A percentile compares a stretch with the other conserved stretches of the same genome.
Evolutionary conservation across 2,888 invertebrate species (phyloP).

Genomic region (Chaitophorus viminalis): DNA sequence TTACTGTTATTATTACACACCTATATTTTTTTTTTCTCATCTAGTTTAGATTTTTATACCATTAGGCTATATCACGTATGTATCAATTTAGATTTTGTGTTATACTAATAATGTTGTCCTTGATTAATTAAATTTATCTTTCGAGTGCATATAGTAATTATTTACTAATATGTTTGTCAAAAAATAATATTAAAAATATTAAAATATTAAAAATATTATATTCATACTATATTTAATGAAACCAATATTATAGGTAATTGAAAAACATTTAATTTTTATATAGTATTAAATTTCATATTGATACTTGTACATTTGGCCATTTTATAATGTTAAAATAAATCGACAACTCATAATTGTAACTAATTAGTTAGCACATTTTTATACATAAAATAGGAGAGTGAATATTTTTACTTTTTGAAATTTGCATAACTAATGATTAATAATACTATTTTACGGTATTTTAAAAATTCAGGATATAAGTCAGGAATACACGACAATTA

Average conservation of each 20-base stretch:
- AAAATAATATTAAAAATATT: too few relatives aligned
- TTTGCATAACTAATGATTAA: neutral
- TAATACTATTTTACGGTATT: constrained; percentile 27
- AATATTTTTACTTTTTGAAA: neutral
- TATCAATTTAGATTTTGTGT: neutral
- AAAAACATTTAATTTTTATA: neutral
- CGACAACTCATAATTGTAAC: neutral
- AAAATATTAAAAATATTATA: too few relatives aligned
- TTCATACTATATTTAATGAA: neutral
- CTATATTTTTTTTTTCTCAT: constrained; percentile 10
- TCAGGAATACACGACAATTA: constrained; percentile 47
- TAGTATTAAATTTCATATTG: neutral
- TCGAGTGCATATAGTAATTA: neutral
- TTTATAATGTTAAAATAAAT: neutral
- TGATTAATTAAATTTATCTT: neutral
- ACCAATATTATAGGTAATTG: neutral
- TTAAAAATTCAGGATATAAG: neutral
- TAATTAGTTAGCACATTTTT: neutral
- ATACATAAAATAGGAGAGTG: constrained; percentile 34
- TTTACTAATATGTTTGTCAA: neutral
- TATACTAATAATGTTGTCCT: neutral
- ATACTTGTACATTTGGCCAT: neutral
- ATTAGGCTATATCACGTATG: constrained; percentile 1
- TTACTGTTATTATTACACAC: constrained; percentile 5
- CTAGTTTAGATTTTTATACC: neutral